These are phyloP conservation scores for Salvelinus namaycush DNA, from an alignment of 2,113 vertebrate genomes.

Conservation along the genomic window DNA sequence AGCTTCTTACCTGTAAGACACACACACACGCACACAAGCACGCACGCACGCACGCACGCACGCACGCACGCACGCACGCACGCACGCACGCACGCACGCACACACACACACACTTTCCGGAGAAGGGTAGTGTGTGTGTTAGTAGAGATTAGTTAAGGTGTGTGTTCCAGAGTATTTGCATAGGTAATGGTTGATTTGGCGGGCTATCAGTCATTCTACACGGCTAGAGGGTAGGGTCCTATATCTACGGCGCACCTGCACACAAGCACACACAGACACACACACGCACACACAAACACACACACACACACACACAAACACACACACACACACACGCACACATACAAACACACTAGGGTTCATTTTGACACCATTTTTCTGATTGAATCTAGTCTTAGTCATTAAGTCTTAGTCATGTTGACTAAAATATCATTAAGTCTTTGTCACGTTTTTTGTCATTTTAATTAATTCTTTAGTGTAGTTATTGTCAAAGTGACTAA, in stretches of 20 bases:
- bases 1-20: constrained; percentile 90
- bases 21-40: not conserved
- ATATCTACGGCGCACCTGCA: constrained; percentile 37
- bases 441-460: too few species aligned
- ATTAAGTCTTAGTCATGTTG: too few species aligned
- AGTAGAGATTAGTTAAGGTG: not conserved
- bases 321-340: constrained; percentile 20
- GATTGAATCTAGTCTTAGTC: too few species aligned
- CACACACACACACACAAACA: constrained; percentile 3
- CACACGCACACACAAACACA: not conserved
- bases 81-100: not conserved
- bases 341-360: not conserved
- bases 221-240: constrained; percentile 17
- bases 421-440: too few species aligned
- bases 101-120: not conserved
- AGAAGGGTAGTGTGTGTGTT: not conserved
- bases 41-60: constrained; percentile 4
- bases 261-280: not conserved
- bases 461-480: too few species aligned
- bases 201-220: not conserved
- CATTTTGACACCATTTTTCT: too few species aligned
- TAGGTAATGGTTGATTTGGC: not conserved
- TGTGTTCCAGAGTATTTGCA: not conserved
- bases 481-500: too few species aligned
- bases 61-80: constrained; percentile 1